Percentiles rank a stretch among this genome's conserved stretches.
phyloP scores from a whole-genome alignment of 2,113 vertebrate species.

The Hypocryptadius cinnamomeus region DNA sequence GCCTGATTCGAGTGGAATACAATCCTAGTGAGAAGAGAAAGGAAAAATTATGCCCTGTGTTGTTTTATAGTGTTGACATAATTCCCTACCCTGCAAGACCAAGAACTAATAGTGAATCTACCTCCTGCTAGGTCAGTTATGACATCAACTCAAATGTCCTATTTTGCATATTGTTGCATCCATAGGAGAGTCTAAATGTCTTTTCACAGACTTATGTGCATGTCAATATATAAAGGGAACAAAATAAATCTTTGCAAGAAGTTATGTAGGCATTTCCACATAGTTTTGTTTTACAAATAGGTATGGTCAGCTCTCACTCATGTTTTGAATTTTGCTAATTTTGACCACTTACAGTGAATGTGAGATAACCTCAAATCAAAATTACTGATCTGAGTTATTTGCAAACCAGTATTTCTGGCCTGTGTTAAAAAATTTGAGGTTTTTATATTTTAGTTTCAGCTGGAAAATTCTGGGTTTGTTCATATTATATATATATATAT shows the following conservation, averaged over 20 bases:
- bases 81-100: neutral
- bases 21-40: neutral
- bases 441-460: neutral
- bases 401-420: neutral
- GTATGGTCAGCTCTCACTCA: neutral
- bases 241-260: neutral
- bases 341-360: neutral
- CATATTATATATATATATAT: neutral
- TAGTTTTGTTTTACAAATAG: neutral
- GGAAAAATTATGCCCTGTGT: neutral
- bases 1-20: neutral
- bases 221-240: neutral
- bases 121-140: neutral
- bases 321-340: neutral
- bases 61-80: neutral
- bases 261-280: neutral
- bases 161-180: neutral
- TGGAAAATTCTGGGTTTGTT: neutral
- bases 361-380: neutral
- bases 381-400: neutral
- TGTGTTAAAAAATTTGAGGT: neutral
- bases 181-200: neutral
- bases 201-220: neutral
- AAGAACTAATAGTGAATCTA: neutral
- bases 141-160: neutral